Conservation (phyloP, 2,888 invertebrate genomes). For the Eristalis tenax region DNA sequence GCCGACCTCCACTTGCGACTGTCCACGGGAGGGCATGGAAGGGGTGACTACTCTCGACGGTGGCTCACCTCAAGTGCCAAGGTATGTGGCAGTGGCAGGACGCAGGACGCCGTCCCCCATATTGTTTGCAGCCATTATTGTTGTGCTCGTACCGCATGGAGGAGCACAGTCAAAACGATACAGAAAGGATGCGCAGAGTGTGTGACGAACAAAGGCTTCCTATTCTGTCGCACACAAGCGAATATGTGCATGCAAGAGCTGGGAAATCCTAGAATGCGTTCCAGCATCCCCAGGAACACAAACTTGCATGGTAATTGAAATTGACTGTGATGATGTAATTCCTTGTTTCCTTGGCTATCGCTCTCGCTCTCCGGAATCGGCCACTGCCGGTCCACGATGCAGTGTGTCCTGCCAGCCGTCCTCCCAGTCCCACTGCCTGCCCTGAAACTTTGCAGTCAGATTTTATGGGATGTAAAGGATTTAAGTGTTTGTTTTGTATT, state of each 20-base stretch:
- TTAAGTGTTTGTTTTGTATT: slow-evolving; percentile 45
- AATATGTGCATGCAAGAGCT: background rate
- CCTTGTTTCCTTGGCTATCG: slow-evolving; percentile 44
- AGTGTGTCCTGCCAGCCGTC: slow-evolving; percentile 1
- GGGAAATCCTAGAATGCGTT: slow-evolving; percentile 28
- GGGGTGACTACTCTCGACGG: slow-evolving; percentile 13
- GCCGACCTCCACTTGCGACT: background rate
- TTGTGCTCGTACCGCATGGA: slow-evolving; percentile 17
- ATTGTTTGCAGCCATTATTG: slow-evolving; percentile 36
- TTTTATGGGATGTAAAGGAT: slow-evolving; percentile 53
- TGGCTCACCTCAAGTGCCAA: slow-evolving; percentile 15
- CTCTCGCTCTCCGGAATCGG: background rate
- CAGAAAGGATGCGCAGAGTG: slow-evolving; percentile 27
- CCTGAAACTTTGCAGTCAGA: slow-evolving; percentile 38
- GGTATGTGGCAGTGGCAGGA: background rate
- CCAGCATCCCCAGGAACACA: slow-evolving; percentile 53
- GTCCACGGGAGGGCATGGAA: background rate
- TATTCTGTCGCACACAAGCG: slow-evolving; percentile 2
- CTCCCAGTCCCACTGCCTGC: background rate
- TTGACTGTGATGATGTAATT: slow-evolving; percentile 72
- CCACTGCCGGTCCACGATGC: background rate
- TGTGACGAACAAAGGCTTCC: slow-evolving; percentile 22
- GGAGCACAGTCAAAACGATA: slow-evolving; percentile 8
- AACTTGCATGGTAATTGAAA: slow-evolving; percentile 68
- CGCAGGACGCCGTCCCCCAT: background rate